Evolutionary conservation across 2,888 invertebrate genomes (phyloP).

Genomic region (Dinocampus coccinellae): DNA sequence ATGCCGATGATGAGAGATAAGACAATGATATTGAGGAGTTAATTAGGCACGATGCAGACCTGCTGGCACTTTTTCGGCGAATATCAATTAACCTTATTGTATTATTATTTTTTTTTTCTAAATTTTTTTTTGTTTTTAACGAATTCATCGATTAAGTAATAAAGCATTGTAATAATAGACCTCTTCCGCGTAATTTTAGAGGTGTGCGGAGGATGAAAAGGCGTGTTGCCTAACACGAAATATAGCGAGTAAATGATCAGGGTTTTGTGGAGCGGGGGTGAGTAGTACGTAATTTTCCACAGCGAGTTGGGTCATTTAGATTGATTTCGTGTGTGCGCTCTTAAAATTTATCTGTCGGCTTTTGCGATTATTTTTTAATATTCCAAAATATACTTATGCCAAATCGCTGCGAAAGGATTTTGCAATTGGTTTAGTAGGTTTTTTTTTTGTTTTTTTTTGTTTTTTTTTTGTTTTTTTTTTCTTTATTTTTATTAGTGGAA

Average conservation of each 20-base stretch:
- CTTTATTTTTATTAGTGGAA: not conserved
- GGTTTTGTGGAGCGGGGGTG: slow-evolving; percentile 32
- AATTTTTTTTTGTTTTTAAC: slow-evolving; percentile 1
- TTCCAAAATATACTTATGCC: slow-evolving; percentile 21
- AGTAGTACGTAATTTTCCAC: slow-evolving; percentile 41
- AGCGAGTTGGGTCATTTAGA: slow-evolving; percentile 48
- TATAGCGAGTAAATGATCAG: slow-evolving; percentile 49
- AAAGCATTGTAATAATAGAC: slow-evolving; percentile 22
- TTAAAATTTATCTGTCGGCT: slow-evolving; percentile 10
- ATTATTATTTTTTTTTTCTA: slow-evolving; percentile 4
- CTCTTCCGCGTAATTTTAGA: slow-evolving; percentile 31
- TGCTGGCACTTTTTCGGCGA: slow-evolving; percentile 37
- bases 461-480: not conserved
- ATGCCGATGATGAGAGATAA: slow-evolving; percentile 34
- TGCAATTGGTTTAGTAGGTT: slow-evolving; percentile 5
- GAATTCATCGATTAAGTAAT: slow-evolving; percentile 1
- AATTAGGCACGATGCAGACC: slow-evolving; percentile 41
- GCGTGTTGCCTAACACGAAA: slow-evolving; percentile 46
- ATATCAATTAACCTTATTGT: not conserved
- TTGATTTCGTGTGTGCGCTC: slow-evolving; percentile 28
- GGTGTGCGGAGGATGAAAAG: slow-evolving; percentile 47
- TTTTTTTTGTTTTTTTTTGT: too few relatives aligned
- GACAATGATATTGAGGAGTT: slow-evolving; percentile 25
- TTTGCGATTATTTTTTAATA: slow-evolving; percentile 5
- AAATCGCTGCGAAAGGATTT: slow-evolving; percentile 32